Base-by-base conservation (phyloP, 2,888 invertebrate genomes). In the Dysmachus trigonus region DNA sequence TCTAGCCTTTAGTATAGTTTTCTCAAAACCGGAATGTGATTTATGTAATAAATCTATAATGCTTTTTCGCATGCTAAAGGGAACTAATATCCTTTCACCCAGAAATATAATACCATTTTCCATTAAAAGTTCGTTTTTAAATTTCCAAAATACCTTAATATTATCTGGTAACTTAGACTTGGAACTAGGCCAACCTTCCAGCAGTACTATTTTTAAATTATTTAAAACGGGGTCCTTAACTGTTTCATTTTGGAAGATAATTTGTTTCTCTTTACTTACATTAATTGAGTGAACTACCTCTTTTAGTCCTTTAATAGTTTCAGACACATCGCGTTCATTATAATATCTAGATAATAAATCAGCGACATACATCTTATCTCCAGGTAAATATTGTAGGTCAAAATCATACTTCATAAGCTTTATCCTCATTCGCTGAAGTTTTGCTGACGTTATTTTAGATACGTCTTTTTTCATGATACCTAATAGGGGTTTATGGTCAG, bases 111-210 rank as follows among this genome's bases (percentile, higher is more conserved):
- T n/a, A 47, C 1, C n/a, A n/a, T 47, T n/a, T 47, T 47, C 47
- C 15, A 41, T 4, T n/a, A n/a, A 4, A 1, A 47, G n/a, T 15
- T n/a, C 41, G n/a, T 87, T 30, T 82, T 62, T 33, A 27, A 81
- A 33, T 47, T 18, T 31, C 72, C 51, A 86, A 86, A 72, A 86
- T 13, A 13, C 41, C 74, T 74, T 73, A 10, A 83, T 62, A 30
- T 53, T 35, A 27, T 10, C 13, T 53, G 73, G 31, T 18, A 72
- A 8, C 10, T 86, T 74, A 83, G 33, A 73, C 86, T 71, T 71
- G 22, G 27, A 30, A 30, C 1, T 15, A 71, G 85, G 85, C 86
- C 73, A 87, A 33, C 87, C 77, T 33, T 89, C 35, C 79, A 87
- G 41, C 41, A 81, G 53, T 35, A 35, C 3, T 1, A n/a, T 73